Evolutionary conservation across 2,113 vertebrate species (phyloP), one percentile per base, ranked within the genome.

Genomic region (Brachypodius melanocephalos): DNA sequence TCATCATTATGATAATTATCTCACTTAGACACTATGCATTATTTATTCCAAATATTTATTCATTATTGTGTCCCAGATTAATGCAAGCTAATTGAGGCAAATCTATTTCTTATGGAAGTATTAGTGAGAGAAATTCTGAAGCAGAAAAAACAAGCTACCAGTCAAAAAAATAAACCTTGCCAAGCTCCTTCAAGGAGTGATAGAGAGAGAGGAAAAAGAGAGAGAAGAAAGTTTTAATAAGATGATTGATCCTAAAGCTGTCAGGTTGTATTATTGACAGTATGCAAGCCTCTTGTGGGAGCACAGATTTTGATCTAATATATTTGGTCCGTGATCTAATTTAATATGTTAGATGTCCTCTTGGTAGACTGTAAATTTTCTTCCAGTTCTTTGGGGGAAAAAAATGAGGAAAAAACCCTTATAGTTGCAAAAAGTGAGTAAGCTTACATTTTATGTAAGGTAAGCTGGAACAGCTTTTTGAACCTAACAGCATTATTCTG

Each of bases 1-100:
- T 94, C 45, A 91, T 94, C 57, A 91, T 96, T 96, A 87, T 9
- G 29, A 78, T 71, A 95, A 96, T 95, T 91, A 92, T 95, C 74
- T 93, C 66, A 80, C 89, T 68, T 46, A 89, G 61, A 79, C 63
- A 55, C 91, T 89, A 91, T 88, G 89, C 77, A 94, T 94, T 94
- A 97, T 96, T 93, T 89, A 91, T 96, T 85, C 22, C 31, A 97
- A 76, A 84, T 96, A 94, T 93, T 96, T 97, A 97, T 96, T 96
- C 88, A 95, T 94, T 68, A 80, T 82, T 96, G 40, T 96, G 69
- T 88, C 69, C 61, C 36, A 94, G 75, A 96, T 95, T 94, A 86
- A 94, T 87, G 26, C 89, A 91, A 96, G 45, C 68, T 95, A 93
- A 73, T 95, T 78, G 72, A 93, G 83, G 94, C 71, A 94, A 95